Conservation (phyloP, 2,113 vertebrate genomes). For the Tyto alba region DNA sequence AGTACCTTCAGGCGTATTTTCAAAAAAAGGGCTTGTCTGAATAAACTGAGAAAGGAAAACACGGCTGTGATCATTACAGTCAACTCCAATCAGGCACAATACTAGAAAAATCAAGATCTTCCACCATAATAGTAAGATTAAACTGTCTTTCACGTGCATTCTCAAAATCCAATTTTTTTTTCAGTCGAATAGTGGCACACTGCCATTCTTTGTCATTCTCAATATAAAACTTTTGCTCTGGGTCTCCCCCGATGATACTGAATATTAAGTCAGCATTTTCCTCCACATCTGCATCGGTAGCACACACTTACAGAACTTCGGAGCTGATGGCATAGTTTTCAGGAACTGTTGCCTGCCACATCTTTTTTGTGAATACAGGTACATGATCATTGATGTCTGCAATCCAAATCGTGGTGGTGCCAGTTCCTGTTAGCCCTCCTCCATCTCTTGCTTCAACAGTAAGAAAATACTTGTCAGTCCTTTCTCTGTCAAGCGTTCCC, state of each 20-base stretch:
- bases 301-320: slow-evolving; percentile 77
- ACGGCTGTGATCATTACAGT: slow-evolving; percentile 86
- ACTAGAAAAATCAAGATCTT: slow-evolving; percentile 84
- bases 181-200: slow-evolving; percentile 77
- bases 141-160: slow-evolving; percentile 80
- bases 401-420: slow-evolving; percentile 80
- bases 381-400: slow-evolving; percentile 82
- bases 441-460: slow-evolving; percentile 86
- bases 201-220: slow-evolving; percentile 78
- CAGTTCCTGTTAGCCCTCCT: slow-evolving; percentile 82
- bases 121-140: slow-evolving; percentile 85
- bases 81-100: slow-evolving; percentile 80
- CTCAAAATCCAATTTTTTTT: slow-evolving; percentile 85
- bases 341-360: slow-evolving; percentile 73
- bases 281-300: slow-evolving; percentile 77
- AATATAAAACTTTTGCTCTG: slow-evolving; percentile 85
- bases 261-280: slow-evolving; percentile 84
- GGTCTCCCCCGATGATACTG: slow-evolving; percentile 81
- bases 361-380: slow-evolving; percentile 75
- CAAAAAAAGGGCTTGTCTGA: slow-evolving; percentile 73
- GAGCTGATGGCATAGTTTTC: slow-evolving; percentile 78
- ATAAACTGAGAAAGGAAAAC: slow-evolving; percentile 81
- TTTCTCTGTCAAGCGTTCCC: slow-evolving; percentile 80
- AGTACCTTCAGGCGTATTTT: slow-evolving; percentile 78
- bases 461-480: slow-evolving; percentile 76